Conservation (phyloP, 2,888 invertebrate species). For the Drosophila anomelani region DNA sequence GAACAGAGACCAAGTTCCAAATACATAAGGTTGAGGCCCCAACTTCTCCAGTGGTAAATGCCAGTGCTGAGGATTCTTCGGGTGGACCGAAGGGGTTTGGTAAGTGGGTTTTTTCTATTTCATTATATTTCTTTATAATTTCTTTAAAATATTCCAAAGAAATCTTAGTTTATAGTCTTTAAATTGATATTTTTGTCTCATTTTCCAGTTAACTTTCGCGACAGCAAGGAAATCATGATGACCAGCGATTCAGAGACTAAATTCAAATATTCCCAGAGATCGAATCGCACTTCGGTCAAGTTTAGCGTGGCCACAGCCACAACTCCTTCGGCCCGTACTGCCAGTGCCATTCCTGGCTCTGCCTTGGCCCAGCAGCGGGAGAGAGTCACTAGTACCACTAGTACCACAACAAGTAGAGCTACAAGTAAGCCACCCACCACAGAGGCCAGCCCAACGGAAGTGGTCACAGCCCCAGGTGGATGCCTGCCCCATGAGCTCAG, state of each 20-base stretch:
- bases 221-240: constrained; percentile 87
- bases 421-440: constrained; percentile 20
- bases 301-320: constrained; percentile 66
- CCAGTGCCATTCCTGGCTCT: constrained; percentile 68
- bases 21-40: constrained; percentile 69
- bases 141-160: background rate
- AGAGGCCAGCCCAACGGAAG: constrained; percentile 27
- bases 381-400: constrained; percentile 21
- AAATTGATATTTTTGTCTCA: fast-evolving
- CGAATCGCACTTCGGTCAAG: constrained; percentile 71
- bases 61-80: constrained; percentile 68
- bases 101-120: constrained; percentile 37
- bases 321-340: constrained; percentile 65
- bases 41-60: constrained; percentile 16
- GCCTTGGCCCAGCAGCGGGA: constrained; percentile 59
- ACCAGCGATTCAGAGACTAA: constrained; percentile 86
- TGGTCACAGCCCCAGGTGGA: constrained; percentile 40
- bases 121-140: background rate
- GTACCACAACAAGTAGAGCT: background rate
- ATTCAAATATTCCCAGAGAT: constrained; percentile 81
- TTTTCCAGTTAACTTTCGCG: constrained; percentile 85
- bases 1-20: constrained; percentile 71
- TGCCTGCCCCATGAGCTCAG: constrained; percentile 86
- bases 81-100: constrained; percentile 75
- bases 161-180: background rate